Conservation (phyloP, 2,888 invertebrate species). For the Gortyna flavago region DNA sequence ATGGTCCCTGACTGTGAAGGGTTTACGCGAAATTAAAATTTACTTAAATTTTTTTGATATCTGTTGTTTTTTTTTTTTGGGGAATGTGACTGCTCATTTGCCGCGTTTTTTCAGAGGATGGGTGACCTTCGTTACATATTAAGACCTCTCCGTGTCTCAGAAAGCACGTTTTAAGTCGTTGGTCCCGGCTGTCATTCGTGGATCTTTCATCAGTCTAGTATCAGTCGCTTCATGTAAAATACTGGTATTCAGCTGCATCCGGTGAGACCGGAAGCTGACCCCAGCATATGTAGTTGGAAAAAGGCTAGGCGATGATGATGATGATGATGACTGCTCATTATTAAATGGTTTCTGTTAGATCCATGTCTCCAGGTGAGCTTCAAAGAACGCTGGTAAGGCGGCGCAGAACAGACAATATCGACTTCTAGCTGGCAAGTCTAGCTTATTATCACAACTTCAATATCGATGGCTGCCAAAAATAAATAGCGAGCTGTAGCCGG, state of each 20-base stretch:
- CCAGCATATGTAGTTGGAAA: neutral
- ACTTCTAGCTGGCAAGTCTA: neutral
- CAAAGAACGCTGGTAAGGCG: neutral
- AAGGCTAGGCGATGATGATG: neutral
- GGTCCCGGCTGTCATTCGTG: neutral
- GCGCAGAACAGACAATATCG: neutral
- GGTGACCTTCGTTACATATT: no score
- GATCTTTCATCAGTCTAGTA: no score
- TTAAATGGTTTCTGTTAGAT: neutral
- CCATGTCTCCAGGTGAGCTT: no score
- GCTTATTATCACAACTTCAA: conserved; percentile 26
- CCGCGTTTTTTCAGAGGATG: no score
- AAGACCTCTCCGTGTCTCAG: no score
- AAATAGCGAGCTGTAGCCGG: neutral
- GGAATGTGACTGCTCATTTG: no score
- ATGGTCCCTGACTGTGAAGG: no score
- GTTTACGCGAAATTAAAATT: no score
- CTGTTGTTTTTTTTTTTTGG: no score
- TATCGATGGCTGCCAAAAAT: conserved; percentile 46
- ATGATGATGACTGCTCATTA: neutral
- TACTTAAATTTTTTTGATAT: no score
- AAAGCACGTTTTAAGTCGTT: neutral
- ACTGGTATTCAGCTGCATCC: neutral
- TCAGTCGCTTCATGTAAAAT: no score
- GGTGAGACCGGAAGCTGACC: neutral